These are phyloP conservation scores for Polydesmus complanatus DNA, from an alignment of 2,888 invertebrate genomes.

Conservation along the genomic window DNA sequence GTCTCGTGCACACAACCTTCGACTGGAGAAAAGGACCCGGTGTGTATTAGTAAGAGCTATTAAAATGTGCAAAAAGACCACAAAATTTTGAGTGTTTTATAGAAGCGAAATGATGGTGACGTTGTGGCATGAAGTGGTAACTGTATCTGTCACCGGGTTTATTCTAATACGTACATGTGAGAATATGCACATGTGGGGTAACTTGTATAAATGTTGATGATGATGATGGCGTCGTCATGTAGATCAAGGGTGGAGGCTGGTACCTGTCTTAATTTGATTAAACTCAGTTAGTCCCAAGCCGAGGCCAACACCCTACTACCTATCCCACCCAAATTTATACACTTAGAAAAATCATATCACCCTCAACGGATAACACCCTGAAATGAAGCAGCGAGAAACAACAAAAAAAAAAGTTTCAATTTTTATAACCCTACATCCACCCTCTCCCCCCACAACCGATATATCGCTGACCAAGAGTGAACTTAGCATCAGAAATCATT, in stretches of 20 bases:
- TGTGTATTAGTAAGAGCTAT: background rate
- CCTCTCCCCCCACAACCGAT: too few species aligned
- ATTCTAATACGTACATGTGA: background rate
- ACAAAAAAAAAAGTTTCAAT: too few species aligned
- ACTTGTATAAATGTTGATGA: constrained; percentile 1
- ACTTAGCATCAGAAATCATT: too few species aligned
- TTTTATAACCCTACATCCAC: too few species aligned
- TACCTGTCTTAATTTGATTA: background rate
- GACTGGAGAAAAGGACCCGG: too few species aligned
- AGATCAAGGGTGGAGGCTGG: background rate
- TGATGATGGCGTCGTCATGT: background rate
- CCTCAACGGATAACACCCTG: background rate
- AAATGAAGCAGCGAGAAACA: too few species aligned
- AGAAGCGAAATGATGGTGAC: background rate
- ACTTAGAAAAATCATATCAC: background rate
- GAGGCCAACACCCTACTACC: background rate
- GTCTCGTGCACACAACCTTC: background rate
- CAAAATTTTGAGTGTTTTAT: background rate
- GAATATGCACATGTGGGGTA: background rate
- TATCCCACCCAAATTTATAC: background rate
- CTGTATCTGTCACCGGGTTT: background rate
- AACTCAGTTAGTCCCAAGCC: background rate
- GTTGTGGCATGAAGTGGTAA: background rate
- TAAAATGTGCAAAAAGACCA: background rate
- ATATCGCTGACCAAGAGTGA: too few species aligned